Evolutionary conservation across 1,140 invertebrate species (phyloP).

Genomic region (Scaptomyza graminum): DNA sequence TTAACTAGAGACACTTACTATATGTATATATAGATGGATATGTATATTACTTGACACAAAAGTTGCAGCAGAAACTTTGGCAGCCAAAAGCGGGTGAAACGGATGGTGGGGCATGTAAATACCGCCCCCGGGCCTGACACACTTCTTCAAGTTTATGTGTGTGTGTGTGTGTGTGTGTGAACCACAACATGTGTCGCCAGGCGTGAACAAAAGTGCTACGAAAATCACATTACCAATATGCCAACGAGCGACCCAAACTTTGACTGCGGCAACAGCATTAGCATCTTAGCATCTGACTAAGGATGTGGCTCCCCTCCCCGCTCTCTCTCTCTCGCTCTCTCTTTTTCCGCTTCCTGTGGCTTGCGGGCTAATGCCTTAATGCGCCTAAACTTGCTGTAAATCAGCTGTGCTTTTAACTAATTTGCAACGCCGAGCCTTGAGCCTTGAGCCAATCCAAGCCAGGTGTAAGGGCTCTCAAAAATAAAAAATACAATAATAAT

Average conservation of each 20-base stretch:
- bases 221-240: constrained; percentile 75
- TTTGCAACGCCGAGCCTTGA: constrained; percentile 42
- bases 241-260: constrained; percentile 30
- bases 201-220: constrained; percentile 79
- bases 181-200: constrained; percentile 79
- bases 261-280: constrained; percentile 36
- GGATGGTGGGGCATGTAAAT: constrained; percentile 61
- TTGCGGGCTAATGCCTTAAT: constrained; percentile 72
- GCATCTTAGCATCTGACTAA: constrained; percentile 9
- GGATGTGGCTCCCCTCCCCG: constrained; percentile 9
- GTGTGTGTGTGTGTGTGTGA: constrained; percentile 59
- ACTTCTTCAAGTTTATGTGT: constrained; percentile 27
- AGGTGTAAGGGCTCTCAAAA: constrained; percentile 33
- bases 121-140: constrained; percentile 35
- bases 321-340: not conserved
- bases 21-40: not conserved
- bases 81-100: constrained; percentile 50
- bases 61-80: constrained; percentile 56
- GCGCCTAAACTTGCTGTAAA: constrained; percentile 75
- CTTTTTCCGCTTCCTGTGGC: not conserved
- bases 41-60: constrained; percentile 41
- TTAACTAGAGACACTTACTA: constrained; percentile 50
- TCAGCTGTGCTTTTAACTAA: constrained; percentile 73
- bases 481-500: not conserved
- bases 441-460: constrained; percentile 18